Conservation (phyloP, 35 echinoderm and acorn worm genomes). For the Apostichopus californicus region DNA sequence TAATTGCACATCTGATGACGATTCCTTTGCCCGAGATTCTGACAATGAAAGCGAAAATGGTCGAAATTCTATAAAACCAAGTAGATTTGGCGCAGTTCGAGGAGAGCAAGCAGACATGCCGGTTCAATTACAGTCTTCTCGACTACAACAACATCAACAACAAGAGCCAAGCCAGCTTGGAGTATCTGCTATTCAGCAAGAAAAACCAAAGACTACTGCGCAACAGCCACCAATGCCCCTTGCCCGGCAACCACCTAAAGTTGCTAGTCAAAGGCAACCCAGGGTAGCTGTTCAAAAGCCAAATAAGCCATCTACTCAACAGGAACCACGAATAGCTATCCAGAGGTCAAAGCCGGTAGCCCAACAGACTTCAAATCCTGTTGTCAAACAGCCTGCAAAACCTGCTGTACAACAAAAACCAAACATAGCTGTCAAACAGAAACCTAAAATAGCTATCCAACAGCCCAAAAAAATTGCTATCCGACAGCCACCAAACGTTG, state of each 20-base stretch:
- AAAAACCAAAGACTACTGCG: too few relatives aligned
- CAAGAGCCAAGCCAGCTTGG: background rate
- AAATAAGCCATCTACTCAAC: background rate
- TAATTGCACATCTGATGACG: background rate
- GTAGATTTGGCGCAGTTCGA: constrained; percentile 45
- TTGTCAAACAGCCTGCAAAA: background rate
- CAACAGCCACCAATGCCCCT: too few relatives aligned
- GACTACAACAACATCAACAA: background rate
- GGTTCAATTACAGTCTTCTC: background rate
- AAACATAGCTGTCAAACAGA: background rate
- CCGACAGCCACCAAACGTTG: background rate
- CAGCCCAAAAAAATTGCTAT: background rate
- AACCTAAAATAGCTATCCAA: background rate
- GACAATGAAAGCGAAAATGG: constrained; percentile 28
- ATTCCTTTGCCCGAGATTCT: background rate
- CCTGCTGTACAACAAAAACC: background rate
- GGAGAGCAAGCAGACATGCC: background rate
- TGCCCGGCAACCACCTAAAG: background rate
- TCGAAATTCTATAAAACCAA: constrained; percentile 35
- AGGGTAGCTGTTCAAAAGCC: background rate
- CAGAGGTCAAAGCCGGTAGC: too few relatives aligned
- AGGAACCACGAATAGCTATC: background rate
- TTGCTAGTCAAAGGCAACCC: background rate
- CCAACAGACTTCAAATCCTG: too few relatives aligned
- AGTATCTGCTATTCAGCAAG: too few relatives aligned